Conservation (phyloP, 2,888 invertebrate genomes). For the Eristalis arbustorum region DNA sequence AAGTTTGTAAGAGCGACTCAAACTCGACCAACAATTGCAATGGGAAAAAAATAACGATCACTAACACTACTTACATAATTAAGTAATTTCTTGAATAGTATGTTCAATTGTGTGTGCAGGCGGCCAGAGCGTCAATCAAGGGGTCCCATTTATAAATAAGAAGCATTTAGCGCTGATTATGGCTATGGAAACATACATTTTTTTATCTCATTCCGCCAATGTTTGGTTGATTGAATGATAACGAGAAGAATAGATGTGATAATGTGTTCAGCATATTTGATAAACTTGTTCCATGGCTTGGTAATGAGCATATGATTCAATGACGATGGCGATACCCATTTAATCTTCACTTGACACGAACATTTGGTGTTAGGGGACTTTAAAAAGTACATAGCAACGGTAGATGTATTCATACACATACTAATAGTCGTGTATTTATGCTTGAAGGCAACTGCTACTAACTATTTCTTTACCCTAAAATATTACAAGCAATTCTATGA, state of each 20-base stretch:
- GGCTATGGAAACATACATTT: slow-evolving; percentile 2
- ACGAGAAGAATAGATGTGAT: slow-evolving; percentile 20
- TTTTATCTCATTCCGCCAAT: not conserved
- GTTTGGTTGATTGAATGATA: not conserved
- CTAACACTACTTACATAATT: slow-evolving; percentile 18
- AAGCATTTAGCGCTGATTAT: slow-evolving; percentile 35
- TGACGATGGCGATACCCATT: not conserved
- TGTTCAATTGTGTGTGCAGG: slow-evolving; percentile 31
- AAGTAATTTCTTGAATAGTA: slow-evolving; percentile 20
- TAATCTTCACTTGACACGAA: not conserved
- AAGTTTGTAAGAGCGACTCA: no score
- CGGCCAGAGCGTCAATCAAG: not conserved
- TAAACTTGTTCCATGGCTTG: not conserved
- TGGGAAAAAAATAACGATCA: not conserved
- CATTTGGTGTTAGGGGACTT: no score
- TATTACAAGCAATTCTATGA: no score
- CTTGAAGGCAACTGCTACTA: no score
- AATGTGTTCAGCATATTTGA: slow-evolving; percentile 17
- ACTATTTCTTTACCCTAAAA: no score
- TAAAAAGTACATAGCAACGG: no score
- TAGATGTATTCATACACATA: no score
- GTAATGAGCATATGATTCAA: not conserved
- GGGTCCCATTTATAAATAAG: slow-evolving; percentile 41
- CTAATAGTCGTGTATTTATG: no score
- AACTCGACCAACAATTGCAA: not conserved